These are phyloP conservation scores for Dasysyrphus tricinctus DNA, from an alignment of 2,888 invertebrate genomes.

Conservation along the genomic window DNA sequence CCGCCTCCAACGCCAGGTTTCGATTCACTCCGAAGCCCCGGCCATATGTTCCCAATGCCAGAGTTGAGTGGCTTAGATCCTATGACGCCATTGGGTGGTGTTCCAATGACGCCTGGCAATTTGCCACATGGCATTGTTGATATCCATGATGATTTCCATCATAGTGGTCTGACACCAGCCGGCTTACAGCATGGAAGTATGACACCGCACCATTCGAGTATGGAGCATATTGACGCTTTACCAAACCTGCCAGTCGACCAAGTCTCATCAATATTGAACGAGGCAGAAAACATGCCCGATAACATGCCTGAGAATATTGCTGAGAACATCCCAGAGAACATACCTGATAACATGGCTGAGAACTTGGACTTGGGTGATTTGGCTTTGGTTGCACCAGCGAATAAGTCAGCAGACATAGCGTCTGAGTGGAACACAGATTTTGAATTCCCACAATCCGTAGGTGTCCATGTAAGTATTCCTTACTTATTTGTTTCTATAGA, in stretches of 20 bases:
- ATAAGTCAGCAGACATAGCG: conserved; percentile 78
- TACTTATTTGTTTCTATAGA: neutral
- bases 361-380: conserved; percentile 72
- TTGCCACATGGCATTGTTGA: conserved; percentile 82
- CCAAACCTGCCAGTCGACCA: conserved; percentile 88
- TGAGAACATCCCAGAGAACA: conserved; percentile 78
- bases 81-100: conserved; percentile 84
- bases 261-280: conserved; percentile 82
- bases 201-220: conserved; percentile 83
- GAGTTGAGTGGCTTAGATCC: conserved; percentile 80
- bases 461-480: conserved; percentile 87
- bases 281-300: conserved; percentile 79
- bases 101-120: conserved; percentile 82
- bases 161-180: conserved; percentile 82
- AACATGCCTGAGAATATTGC: conserved; percentile 80
- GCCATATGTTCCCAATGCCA: conserved; percentile 78
- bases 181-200: conserved; percentile 84
- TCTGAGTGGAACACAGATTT: conserved; percentile 80
- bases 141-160: conserved; percentile 81
- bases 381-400: conserved; percentile 71
- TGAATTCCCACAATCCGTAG: conserved; percentile 92
- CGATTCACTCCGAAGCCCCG: conserved; percentile 80
- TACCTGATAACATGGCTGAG: conserved; percentile 78
- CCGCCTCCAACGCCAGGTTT: conserved; percentile 80
- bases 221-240: conserved; percentile 85